These are phyloP conservation scores for Leptopilina syphax DNA, from an alignment of 2,888 invertebrate species.

Conservation along the genomic window DNA sequence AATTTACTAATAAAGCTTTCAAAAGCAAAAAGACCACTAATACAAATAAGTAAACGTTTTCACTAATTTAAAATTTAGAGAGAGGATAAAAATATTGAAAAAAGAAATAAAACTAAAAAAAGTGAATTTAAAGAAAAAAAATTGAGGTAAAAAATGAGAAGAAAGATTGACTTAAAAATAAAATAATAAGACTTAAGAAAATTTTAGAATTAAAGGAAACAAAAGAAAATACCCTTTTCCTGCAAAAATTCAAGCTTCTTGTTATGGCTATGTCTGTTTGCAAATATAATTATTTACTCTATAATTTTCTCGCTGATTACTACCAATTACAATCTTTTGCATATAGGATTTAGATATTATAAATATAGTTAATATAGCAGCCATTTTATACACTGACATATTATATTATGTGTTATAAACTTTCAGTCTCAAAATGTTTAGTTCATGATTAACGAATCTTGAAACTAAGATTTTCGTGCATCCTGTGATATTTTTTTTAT, in stretches of 20 bases:
- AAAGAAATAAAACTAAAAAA: too few species aligned
- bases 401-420: background rate
- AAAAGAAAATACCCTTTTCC: background rate
- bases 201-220: background rate
- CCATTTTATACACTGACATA: conserved; percentile 32
- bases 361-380: conserved; percentile 16
- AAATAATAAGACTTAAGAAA: background rate
- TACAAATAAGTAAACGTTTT: too few species aligned
- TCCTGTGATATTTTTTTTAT: conserved; percentile 31
- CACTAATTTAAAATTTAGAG: too few species aligned
- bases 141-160: too few species aligned
- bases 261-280: conserved; percentile 27
- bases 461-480: conserved; percentile 32
- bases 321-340: conserved; percentile 24
- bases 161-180: background rate
- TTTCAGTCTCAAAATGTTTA: conserved; percentile 19
- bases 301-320: conserved; percentile 34
- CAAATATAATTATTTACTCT: conserved; percentile 41
- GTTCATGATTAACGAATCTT: conserved; percentile 31
- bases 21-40: too few species aligned
- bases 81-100: too few species aligned
- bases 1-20: too few species aligned
- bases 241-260: conserved; percentile 32
- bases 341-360: too few species aligned
- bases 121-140: too few species aligned